phyloP scores from a whole-genome alignment of 2,113 vertebrate genomes.

The Nansenia antarctica region DNA sequence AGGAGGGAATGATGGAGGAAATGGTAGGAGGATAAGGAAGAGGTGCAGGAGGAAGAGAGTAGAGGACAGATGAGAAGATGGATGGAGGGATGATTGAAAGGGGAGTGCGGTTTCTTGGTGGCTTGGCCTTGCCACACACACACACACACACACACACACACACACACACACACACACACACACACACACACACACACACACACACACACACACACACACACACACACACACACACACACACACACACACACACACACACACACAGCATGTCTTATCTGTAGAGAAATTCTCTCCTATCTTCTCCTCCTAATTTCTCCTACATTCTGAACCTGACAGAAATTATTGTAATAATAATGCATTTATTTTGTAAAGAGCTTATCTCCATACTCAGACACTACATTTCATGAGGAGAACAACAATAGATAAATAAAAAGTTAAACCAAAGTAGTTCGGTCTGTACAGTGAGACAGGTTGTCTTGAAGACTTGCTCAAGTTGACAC shows the following conservation, averaged over 20 bases:
- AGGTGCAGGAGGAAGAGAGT: neutral
- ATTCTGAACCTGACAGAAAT: too few relatives aligned
- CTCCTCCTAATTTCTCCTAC: too few relatives aligned
- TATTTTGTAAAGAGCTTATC: too few relatives aligned
- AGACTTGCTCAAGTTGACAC: too few relatives aligned
- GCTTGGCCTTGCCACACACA: too few relatives aligned
- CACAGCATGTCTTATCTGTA: neutral
- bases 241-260: neutral
- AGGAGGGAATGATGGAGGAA: neutral
- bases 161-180: neutral
- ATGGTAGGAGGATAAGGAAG: neutral
- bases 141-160: neutral
- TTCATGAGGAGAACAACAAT: too few relatives aligned
- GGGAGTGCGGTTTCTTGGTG: slow-evolving; percentile 40
- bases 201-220: neutral
- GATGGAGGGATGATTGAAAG: slow-evolving; percentile 31
- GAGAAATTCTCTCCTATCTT: too few relatives aligned
- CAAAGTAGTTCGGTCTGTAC: too few relatives aligned
- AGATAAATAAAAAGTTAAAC: too few relatives aligned
- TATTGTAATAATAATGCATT: too few relatives aligned
- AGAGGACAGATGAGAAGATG: slow-evolving; percentile 10
- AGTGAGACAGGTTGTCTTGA: too few relatives aligned
- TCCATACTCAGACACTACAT: too few relatives aligned
- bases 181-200: neutral
- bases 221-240: neutral